Percentiles rank a stretch among this genome's conserved stretches.
Evolutionary conservation across 2,888 invertebrate species (phyloP).

Genomic region (Halocaridina rubra): DNA sequence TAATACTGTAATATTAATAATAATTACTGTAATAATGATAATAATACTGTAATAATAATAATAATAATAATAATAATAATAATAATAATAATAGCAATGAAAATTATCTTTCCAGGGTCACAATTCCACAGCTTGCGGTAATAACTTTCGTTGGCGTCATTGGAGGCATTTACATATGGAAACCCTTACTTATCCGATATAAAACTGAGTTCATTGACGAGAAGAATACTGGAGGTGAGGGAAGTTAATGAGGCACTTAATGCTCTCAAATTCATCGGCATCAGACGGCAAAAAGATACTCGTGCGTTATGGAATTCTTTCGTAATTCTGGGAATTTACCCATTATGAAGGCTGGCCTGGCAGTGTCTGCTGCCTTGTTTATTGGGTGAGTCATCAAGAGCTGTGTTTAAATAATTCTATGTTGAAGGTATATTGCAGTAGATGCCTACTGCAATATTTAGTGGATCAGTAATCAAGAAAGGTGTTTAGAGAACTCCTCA

Average conservation of each 20-base stretch:
- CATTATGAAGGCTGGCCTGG: neutral
- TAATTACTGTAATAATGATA: no score
- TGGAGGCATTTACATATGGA: slow-evolving; percentile 42
- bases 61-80: no score
- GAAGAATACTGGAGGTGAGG: no score
- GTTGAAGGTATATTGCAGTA: no score
- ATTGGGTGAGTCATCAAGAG: neutral
- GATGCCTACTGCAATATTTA: neutral
- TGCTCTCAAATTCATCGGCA: no score
- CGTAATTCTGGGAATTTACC: neutral
- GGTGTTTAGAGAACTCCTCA: no score
- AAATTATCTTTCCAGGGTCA: slow-evolving; percentile 31
- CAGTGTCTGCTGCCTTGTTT: neutral
- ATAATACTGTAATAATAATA: no score
- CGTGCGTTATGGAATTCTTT: neutral
- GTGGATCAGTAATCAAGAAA: neutral
- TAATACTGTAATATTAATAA: no score
- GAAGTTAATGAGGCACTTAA: no score
- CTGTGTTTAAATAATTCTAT: neutral
- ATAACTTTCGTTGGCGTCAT: slow-evolving; percentile 13
- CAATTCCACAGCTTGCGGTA: slow-evolving; percentile 31
- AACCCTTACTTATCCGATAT: slow-evolving; percentile 17
- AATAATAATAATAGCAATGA: no score
- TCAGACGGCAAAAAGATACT: no score
- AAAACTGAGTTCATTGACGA: neutral